Base-by-base conservation (phyloP, 2,113 vertebrate species). In the Chrysochloris asiatica region DNA sequence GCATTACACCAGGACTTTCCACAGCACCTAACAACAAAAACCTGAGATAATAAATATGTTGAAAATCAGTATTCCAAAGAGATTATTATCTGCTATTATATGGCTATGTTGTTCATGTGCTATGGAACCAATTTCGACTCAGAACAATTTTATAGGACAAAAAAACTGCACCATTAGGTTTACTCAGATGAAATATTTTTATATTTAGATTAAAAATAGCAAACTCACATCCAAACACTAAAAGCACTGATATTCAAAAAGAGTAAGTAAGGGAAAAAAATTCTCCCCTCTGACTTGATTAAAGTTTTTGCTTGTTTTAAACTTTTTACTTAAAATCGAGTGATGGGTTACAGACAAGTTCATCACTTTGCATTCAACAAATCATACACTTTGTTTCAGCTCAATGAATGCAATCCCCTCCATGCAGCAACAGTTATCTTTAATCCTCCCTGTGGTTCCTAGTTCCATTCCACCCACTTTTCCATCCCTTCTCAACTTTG, bases 181-280 rank as follows among this genome's bases (percentile, higher is more conserved):
- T 67, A 13, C 65, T n/a, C 7, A 13, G 12, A 16, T 7, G 8
- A 67, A 67, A 67, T 67, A n/a, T 38, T 38, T 67, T 36, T 43
- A 83, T 28, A 22, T 33, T 33, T 61, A 93, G 75, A 43, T 50
- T 50, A 65, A 65, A 92, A 91, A 85, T 1, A 91, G 28, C 19
- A 94, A 92, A 71, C 4, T 11, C 12, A 92, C 19, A 90, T 84
- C 22, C 54, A 79, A 72, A 92, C 26, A 90, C 30, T 90, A 88
- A 83, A n/a, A 76, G 22, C 8, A 89, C 43, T 41, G 78, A 90
- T 88, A 73, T n/a, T 56, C 75, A 93, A 14, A 7, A 54, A 89
- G n/a, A n/a, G n/a, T n/a, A n/a, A n/a, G 30, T 1, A 1, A 7
- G 28, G 8, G 4, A 41, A 54, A 83, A 71, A 50, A 6, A 12